Evolutionary conservation across 2,888 invertebrate genomes (phyloP).

Genomic region (Orthosia incerta): DNA sequence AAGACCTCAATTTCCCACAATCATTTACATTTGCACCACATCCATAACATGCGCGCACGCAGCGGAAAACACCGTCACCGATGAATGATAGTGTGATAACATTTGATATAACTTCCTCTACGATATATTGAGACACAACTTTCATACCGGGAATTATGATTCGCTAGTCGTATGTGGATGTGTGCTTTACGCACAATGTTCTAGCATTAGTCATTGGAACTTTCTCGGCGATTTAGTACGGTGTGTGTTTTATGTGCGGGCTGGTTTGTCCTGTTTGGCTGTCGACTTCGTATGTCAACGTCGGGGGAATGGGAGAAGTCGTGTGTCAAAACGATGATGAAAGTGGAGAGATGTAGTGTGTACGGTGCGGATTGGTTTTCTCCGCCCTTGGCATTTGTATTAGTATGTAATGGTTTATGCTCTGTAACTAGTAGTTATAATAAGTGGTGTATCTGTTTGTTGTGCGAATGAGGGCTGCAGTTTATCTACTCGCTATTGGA

Average conservation of each 20-base stretch:
- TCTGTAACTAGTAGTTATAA: neutral
- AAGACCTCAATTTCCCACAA: constrained; percentile 58
- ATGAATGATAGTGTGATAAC: constrained; percentile 66
- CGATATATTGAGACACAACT: constrained; percentile 64
- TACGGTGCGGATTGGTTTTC: constrained; percentile 28
- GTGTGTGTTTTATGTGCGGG: constrained; percentile 46
- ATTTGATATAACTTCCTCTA: constrained; percentile 66
- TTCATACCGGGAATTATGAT: constrained; percentile 63
- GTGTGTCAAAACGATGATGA: constrained; percentile 41
- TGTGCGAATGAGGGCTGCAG: neutral
- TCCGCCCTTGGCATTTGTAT: neutral
- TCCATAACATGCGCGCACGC: constrained; percentile 60
- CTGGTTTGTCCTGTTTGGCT: constrained; percentile 34
- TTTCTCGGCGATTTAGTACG: constrained; percentile 61
- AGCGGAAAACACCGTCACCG: constrained; percentile 61
- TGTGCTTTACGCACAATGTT: constrained; percentile 56
- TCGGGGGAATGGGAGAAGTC: constrained; percentile 28
- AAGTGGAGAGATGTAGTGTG: constrained; percentile 34
- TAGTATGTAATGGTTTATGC: neutral
- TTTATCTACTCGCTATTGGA: neutral
- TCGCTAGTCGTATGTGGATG: constrained; percentile 30
- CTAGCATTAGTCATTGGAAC: constrained; percentile 58
- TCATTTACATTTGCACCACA: constrained; percentile 66
- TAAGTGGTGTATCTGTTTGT: neutral
- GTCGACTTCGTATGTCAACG: constrained; percentile 39